Percentiles rank a stretch among this genome's conserved stretches.
phyloP scores from a whole-genome alignment of 2,888 invertebrate species.

The Acanthosepion pharaonis region DNA sequence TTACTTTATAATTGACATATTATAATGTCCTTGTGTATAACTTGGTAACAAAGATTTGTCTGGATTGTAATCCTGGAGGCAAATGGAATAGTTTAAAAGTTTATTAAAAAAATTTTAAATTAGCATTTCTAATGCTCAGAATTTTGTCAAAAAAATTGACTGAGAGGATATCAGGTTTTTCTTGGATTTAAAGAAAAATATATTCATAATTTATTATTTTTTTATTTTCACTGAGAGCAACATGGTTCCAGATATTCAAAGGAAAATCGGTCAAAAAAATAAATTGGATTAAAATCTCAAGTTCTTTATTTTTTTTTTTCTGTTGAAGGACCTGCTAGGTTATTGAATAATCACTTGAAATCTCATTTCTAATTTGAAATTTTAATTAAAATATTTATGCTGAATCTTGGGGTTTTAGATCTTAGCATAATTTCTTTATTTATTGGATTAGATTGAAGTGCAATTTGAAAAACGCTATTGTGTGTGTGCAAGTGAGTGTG shows the following conservation, averaged over 20 bases:
- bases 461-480: not conserved
- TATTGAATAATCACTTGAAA: not conserved
- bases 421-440: not conserved
- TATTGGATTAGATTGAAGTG: not conserved
- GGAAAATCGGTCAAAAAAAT: not conserved
- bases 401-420: not conserved
- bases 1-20: too few species aligned
- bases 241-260: not conserved
- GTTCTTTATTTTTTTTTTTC: not conserved
- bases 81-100: not conserved
- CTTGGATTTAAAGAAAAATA: not conserved
- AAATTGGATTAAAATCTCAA: not conserved
- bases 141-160: not conserved
- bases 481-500: not conserved
- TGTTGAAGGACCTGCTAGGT: not conserved
- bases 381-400: not conserved
- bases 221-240: not conserved
- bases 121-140: not conserved
- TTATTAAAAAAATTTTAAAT: not conserved
- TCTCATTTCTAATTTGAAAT: not conserved
- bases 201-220: not conserved
- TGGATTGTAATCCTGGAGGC: too few species aligned
- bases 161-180: not conserved
- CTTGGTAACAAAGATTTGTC: too few species aligned
- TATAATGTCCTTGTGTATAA: too few species aligned